Evolutionary conservation across 2,113 vertebrate species (phyloP).

Genomic region (Mormyrus lacerda): DNA sequence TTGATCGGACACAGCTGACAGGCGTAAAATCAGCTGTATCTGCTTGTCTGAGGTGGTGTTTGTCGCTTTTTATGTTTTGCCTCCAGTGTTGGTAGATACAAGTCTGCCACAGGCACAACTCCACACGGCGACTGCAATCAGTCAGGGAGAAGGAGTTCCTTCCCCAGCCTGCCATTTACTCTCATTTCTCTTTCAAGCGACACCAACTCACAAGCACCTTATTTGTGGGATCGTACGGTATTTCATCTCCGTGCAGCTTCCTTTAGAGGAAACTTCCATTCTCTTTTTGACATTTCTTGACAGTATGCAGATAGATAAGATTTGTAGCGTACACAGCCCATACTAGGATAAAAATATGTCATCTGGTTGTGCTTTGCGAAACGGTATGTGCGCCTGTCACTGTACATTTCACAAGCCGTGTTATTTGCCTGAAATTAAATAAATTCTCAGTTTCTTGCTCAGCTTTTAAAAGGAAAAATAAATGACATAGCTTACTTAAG

Average conservation of each 20-base stretch:
- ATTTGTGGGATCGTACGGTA: constrained; percentile 28
- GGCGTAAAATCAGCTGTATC: constrained; percentile 60
- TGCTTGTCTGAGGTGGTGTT: constrained; percentile 63
- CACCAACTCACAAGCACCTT: constrained; percentile 50
- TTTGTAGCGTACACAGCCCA: constrained; percentile 26
- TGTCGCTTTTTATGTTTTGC: constrained; percentile 42
- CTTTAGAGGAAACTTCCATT: constrained; percentile 53
- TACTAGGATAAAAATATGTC: constrained; percentile 23
- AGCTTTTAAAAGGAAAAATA: background rate
- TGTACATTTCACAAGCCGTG: constrained; percentile 3
- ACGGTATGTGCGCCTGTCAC: background rate
- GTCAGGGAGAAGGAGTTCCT: constrained; percentile 59
- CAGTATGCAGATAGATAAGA: constrained; percentile 59
- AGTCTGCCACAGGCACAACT: constrained; percentile 60
- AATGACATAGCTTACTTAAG: constrained; percentile 1
- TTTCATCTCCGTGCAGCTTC: constrained; percentile 25
- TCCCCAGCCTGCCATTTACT: constrained; percentile 63
- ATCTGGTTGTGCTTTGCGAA: constrained; percentile 11
- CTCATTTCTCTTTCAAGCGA: constrained; percentile 69
- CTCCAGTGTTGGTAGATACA: constrained; percentile 37
- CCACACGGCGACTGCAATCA: constrained; percentile 63
- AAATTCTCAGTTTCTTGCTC: constrained; percentile 1
- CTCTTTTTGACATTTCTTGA: constrained; percentile 58
- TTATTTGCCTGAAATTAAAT: background rate
- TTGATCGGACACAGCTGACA: constrained; percentile 68